Percentiles rank a stretch among this genome's conserved stretches.
These are phyloP conservation scores for Philotrypesis tridentata DNA, from an alignment of 1,140 invertebrate species.

Conservation along the genomic window DNA sequence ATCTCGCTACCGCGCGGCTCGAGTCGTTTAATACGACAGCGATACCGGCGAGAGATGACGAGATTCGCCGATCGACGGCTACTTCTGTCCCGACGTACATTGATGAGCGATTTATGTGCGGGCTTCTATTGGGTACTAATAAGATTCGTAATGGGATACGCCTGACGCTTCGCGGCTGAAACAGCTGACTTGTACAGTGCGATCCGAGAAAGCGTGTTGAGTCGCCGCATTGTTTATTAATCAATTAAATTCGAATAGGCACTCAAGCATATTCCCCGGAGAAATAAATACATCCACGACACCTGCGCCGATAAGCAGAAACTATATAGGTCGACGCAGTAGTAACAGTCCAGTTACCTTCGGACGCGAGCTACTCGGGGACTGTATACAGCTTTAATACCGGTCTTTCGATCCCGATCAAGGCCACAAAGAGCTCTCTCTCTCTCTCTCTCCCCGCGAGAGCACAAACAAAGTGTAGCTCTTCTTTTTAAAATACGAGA, in stretches of 20 bases:
- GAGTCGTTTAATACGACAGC: conserved; percentile 7
- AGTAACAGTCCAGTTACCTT: neutral
- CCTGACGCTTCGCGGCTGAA: too few species aligned
- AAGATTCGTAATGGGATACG: neutral
- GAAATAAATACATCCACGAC: too few species aligned
- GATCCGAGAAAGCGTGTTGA: neutral
- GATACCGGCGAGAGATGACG: neutral
- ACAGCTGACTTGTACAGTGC: too few species aligned
- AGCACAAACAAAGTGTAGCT: neutral
- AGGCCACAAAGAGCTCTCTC: neutral
- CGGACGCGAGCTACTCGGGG: neutral
- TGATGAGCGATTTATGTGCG: neutral
- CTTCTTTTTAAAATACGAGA: neutral
- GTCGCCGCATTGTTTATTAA: too few species aligned
- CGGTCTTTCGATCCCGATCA: too few species aligned
- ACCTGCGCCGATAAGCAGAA: too few species aligned
- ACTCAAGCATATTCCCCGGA: too few species aligned
- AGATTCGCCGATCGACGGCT: neutral
- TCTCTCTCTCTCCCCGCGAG: too few species aligned
- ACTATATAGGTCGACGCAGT: neutral
- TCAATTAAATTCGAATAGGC: too few species aligned
- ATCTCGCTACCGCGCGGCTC: neutral
- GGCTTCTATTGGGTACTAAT: neutral
- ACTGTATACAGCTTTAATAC: too few species aligned
- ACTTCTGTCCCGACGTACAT: neutral